phyloP scores from a whole-genome alignment of 1,140 invertebrate species.

The Diuraphis noxia region DNA sequence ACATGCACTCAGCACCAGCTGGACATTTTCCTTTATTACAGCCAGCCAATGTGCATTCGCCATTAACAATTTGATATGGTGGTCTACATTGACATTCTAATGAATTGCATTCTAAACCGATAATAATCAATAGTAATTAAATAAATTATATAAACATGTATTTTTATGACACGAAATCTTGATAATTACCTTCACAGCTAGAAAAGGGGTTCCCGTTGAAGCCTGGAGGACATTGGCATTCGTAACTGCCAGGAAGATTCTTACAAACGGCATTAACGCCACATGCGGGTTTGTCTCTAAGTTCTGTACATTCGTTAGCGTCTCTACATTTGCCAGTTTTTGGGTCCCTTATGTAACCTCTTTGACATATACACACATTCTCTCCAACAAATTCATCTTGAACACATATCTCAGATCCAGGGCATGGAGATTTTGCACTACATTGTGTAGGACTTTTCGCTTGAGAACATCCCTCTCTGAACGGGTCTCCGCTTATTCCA shows the following conservation, averaged over 20 bases:
- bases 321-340: constrained; percentile 78
- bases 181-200: constrained; percentile 71
- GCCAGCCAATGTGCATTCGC: constrained; percentile 80
- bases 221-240: constrained; percentile 84
- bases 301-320: constrained; percentile 82
- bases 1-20: constrained; percentile 81
- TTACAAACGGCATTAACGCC: constrained; percentile 87
- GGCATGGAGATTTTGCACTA: constrained; percentile 75
- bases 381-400: constrained; percentile 71
- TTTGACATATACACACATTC: constrained; percentile 83
- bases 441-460: constrained; percentile 69
- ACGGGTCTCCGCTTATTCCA: constrained; percentile 71
- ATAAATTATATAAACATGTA: neutral
- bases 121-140: no score
- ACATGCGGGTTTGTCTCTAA: constrained; percentile 74
- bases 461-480: constrained; percentile 67
- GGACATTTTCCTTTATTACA: constrained; percentile 79
- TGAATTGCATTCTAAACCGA: constrained; percentile 71
- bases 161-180: neutral
- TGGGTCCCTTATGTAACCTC: constrained; percentile 77
- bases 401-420: constrained; percentile 81
- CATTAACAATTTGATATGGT: constrained; percentile 80
- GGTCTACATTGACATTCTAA: constrained; percentile 83
- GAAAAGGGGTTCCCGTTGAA: constrained; percentile 87
- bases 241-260: constrained; percentile 91